These are phyloP conservation scores for Nycticorax nycticorax DNA, from an alignment of 2,113 vertebrate genomes.

Conservation along the genomic window DNA sequence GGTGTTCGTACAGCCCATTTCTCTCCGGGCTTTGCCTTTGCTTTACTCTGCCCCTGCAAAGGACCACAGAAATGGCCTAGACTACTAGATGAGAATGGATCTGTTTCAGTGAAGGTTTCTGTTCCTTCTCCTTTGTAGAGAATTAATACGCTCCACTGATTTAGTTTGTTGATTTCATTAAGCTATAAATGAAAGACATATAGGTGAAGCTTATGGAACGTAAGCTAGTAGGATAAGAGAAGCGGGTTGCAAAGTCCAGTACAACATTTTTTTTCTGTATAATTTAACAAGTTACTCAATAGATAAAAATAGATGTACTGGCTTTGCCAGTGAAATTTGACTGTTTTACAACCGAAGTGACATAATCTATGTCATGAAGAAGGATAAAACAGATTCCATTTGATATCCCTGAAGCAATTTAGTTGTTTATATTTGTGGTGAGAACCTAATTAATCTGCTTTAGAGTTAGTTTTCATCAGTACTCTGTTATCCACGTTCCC, in stretches of 20 bases:
- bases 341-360: background rate
- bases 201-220: background rate
- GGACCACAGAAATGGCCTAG: background rate
- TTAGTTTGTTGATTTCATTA: background rate
- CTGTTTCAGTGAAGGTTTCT: background rate
- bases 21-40: background rate
- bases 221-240: background rate
- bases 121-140: background rate
- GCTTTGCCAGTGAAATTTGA: slow-evolving; percentile 6
- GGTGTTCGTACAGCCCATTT: background rate
- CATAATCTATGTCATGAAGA: background rate
- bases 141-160: background rate
- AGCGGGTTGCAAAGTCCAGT: background rate
- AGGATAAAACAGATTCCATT: background rate
- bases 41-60: background rate
- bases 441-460: background rate
- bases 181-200: background rate
- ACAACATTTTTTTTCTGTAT: background rate
- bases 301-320: background rate
- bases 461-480: background rate
- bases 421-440: background rate
- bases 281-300: background rate
- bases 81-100: background rate
- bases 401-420: background rate
- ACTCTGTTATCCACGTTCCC: background rate